A percentile compares a stretch with the other conserved stretches of the same genome.
Evolutionary conservation across 2,888 invertebrate species (phyloP).

Genomic region (Acronicta aceris): DNA sequence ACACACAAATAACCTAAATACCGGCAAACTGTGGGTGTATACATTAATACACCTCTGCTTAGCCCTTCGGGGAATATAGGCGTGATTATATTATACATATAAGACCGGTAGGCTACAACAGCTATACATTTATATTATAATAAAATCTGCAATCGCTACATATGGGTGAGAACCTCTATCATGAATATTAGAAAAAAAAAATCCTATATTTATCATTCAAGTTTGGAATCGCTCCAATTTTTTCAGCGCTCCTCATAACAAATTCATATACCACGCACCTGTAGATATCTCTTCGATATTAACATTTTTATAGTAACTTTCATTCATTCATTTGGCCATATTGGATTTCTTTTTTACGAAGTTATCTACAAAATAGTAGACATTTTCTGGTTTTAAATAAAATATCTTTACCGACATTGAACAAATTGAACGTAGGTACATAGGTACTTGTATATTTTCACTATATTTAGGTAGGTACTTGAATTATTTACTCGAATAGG

Average conservation of each 20-base stretch:
- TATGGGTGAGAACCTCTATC: background rate
- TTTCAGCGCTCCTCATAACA: slow-evolving; percentile 4
- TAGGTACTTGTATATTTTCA: too few relatives aligned
- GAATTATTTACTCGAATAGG: slow-evolving; percentile 10
- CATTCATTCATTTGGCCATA: background rate
- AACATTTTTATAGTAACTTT: slow-evolving; percentile 11
- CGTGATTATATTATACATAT: too few relatives aligned
- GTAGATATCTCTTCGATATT: background rate
- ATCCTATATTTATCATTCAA: background rate
- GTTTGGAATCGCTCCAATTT: slow-evolving; percentile 14
- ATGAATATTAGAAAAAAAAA: background rate
- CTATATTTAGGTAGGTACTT: background rate
- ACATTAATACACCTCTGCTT: too few relatives aligned
- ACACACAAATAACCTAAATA: too few relatives aligned
- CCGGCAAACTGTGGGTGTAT: too few relatives aligned
- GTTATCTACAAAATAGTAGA: background rate
- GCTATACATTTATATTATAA: background rate
- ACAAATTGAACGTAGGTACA: background rate
- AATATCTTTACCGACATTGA: slow-evolving; percentile 11
- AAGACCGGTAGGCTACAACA: too few relatives aligned
- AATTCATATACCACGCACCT: slow-evolving; percentile 4
- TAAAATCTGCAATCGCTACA: too few relatives aligned
- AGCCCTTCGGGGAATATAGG: too few relatives aligned
- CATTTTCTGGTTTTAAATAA: slow-evolving; percentile 5
- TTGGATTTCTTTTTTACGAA: too few relatives aligned